A percentile compares a stretch with the other conserved stretches of the same genome.
Evolutionary conservation across 2,113 vertebrate species (phyloP).

Genomic region (Corythaeola cristata): DNA sequence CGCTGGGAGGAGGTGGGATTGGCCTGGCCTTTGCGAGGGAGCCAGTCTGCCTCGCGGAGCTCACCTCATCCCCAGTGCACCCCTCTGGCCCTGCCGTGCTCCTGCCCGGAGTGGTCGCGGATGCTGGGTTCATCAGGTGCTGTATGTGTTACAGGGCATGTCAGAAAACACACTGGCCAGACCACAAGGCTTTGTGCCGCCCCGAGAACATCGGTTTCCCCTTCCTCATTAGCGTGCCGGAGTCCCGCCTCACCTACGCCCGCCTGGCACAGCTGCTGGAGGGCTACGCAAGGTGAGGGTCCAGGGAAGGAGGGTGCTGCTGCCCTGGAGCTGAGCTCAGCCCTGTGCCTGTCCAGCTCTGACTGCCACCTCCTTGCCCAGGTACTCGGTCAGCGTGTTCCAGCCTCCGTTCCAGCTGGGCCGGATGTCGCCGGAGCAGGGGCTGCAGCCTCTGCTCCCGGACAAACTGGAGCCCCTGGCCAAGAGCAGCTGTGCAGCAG

Average conservation of each 20-base stretch:
- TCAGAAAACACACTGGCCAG: slow-evolving; percentile 94
- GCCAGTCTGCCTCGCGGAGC: neutral
- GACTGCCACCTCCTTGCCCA: neutral
- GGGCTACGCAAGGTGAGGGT: slow-evolving; percentile 89
- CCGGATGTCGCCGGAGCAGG: slow-evolving; percentile 84
- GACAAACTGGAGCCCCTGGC: slow-evolving; percentile 64
- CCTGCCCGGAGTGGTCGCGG: fast-evolving
- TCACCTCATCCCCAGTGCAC: neutral
- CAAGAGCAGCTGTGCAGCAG: slow-evolving; percentile 57
- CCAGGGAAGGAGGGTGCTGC: neutral
- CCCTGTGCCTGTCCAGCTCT: neutral
- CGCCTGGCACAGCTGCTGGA: slow-evolving; percentile 92
- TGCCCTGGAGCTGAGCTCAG: neutral
- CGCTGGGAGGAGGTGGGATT: neutral
- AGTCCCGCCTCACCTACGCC: slow-evolving; percentile 89
- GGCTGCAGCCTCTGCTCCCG: slow-evolving; percentile 60
- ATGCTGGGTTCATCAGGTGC: neutral
- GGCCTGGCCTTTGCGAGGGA: neutral
- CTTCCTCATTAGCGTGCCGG: slow-evolving; percentile 91
- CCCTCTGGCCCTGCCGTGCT: neutral
- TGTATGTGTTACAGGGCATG: slow-evolving; percentile 78
- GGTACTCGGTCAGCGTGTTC: slow-evolving; percentile 96
- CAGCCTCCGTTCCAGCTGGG: slow-evolving; percentile 94
- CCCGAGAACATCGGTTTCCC: slow-evolving; percentile 94
- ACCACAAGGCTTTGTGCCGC: slow-evolving; percentile 88